These are phyloP conservation scores for Peromyscus melanophrys DNA, from an alignment of 2,797 vertebrate species.

Conservation along the genomic window DNA sequence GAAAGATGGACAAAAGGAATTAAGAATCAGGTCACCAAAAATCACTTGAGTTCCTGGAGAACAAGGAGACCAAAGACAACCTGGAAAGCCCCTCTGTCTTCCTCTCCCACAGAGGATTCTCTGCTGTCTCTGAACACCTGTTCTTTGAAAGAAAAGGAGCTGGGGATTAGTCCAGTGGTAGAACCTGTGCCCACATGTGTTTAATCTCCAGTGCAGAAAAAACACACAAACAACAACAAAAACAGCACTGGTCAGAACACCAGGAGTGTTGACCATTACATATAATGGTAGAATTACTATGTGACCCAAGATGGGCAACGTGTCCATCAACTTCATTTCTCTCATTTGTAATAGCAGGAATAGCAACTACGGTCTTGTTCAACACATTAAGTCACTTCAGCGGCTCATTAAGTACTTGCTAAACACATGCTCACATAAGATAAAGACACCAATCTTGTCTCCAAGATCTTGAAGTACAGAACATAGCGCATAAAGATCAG, in stretches of 20 bases:
- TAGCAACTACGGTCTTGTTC: not conserved
- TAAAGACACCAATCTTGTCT: slow-evolving; percentile 1
- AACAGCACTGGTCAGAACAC: not conserved
- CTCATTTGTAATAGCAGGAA: not conserved
- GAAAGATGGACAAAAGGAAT: not conserved
- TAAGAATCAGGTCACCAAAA: not conserved
- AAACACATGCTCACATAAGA: not conserved
- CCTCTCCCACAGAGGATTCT: not conserved
- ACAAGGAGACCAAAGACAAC: not conserved
- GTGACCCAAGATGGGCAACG: not conserved
- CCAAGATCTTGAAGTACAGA: not conserved
- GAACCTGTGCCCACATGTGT: not conserved
- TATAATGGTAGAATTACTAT: too few species aligned
- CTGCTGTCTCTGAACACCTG: not conserved
- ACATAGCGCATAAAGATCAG: not conserved
- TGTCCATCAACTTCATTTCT: not conserved
- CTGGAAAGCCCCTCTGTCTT: not conserved
- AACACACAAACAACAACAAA: not conserved
- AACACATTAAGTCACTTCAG: not conserved
- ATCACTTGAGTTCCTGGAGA: not conserved
- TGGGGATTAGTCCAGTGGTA: not conserved
- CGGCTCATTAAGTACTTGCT: not conserved
- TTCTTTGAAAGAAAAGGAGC: not conserved
- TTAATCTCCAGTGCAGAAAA: not conserved
- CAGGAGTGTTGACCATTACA: not conserved